A percentile compares a stretch with the other conserved stretches of the same genome.
Conservation (phyloP, 2,113 vertebrate species). For the Melanocharis versteri region DNA sequence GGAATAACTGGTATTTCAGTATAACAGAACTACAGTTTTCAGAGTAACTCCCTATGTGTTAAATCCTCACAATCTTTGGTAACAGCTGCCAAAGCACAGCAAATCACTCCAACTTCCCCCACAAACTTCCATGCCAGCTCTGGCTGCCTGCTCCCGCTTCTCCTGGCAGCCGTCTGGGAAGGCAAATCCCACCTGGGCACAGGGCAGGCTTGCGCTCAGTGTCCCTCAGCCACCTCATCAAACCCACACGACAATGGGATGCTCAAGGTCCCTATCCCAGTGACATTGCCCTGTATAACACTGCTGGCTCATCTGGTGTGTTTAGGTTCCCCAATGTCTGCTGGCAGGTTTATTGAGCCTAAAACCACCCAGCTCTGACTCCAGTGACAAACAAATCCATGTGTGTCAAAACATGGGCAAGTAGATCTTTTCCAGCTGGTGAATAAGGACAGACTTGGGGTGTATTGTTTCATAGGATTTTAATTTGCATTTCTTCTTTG, state of each 20-base stretch:
- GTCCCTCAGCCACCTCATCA: background rate
- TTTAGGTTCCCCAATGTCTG: background rate
- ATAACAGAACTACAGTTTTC: background rate
- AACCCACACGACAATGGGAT: background rate
- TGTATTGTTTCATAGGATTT: background rate
- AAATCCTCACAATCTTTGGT: background rate
- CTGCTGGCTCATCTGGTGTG: background rate
- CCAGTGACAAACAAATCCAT: background rate
- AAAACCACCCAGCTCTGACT: background rate
- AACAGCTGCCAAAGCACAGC: background rate
- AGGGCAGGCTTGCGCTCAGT: rapidly evolving
- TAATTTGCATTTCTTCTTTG: background rate
- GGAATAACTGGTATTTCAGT: background rate
- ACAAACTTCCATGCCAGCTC: background rate
- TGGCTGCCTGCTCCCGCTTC: background rate
- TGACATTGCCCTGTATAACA: rapidly evolving
- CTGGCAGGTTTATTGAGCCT: background rate
- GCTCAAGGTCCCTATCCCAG: background rate
- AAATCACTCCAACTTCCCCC: background rate
- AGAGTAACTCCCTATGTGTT: background rate
- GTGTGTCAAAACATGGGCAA: background rate
- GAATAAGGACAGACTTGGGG: background rate
- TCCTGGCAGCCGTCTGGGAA: rapidly evolving
- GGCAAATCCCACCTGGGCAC: background rate
- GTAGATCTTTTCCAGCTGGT: background rate